Percentiles rank a stretch among this genome's conserved stretches.
These are phyloP conservation scores for Melanargia galathea DNA, from an alignment of 2,888 invertebrate species.

Conservation along the genomic window DNA sequence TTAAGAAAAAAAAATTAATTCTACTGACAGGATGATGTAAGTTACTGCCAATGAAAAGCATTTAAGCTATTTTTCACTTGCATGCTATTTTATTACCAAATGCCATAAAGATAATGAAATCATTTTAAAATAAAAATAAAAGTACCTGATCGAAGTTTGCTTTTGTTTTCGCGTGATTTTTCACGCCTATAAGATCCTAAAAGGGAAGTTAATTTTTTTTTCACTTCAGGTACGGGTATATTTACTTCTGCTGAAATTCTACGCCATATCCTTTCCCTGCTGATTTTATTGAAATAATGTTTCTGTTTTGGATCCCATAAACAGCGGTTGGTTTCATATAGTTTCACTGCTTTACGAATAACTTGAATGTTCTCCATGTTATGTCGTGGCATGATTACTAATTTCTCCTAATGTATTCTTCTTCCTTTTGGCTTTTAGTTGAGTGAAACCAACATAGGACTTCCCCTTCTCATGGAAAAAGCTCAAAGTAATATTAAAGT, in stretches of 20 bases:
- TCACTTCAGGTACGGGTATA: slow-evolving; percentile 1
- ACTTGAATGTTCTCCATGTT: not conserved
- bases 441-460: no score
- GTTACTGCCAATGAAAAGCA: no score
- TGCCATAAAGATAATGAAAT: no score
- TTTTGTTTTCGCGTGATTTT: slow-evolving; percentile 5
- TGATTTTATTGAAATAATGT: slow-evolving; percentile 4
- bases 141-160: slow-evolving; percentile 1
- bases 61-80: no score
- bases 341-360: slow-evolving; percentile 1
- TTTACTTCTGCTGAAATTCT: not conserved
- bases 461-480: no score
- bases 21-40: no score
- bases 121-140: no score
- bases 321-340: not conserved
- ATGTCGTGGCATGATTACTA: not conserved
- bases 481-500: no score
- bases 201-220: not conserved
- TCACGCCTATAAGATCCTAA: slow-evolving; percentile 1
- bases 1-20: no score
- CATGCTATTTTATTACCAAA: no score
- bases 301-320: slow-evolving; percentile 3
- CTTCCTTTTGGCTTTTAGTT: no score
- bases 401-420: not conserved
- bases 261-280: not conserved